Percentiles rank a stretch among this genome's conserved stretches.
Conservation (phyloP, 2,888 invertebrate genomes). For the Leistus spinibarbis region DNA sequence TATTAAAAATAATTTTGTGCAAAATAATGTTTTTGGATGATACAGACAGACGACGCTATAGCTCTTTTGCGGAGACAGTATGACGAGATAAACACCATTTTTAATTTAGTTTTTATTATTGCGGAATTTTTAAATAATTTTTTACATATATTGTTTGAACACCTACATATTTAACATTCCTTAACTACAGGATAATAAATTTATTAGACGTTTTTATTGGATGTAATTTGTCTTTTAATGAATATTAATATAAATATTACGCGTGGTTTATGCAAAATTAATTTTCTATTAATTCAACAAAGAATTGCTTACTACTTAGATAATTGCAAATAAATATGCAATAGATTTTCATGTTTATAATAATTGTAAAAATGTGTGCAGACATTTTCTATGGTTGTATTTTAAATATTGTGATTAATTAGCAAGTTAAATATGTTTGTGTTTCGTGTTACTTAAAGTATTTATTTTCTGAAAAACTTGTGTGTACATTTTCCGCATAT, state of each 20-base stretch:
- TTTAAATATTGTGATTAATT: constrained; percentile 11
- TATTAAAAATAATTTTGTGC: too few relatives aligned
- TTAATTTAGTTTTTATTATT: not conserved
- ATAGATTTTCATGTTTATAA: not conserved
- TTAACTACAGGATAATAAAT: constrained; percentile 18
- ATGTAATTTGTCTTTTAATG: constrained; percentile 27
- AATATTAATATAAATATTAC: constrained; percentile 17
- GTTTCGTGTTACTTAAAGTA: not conserved
- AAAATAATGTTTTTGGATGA: too few relatives aligned
- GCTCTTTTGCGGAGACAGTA: too few relatives aligned
- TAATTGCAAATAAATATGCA: not conserved
- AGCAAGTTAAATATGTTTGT: constrained; percentile 17
- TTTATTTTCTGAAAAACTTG: not conserved
- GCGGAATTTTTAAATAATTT: not conserved
- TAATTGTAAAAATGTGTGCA: not conserved
- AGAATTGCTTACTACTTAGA: not conserved
- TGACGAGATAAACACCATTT: too few relatives aligned
- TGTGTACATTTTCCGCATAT: not conserved
- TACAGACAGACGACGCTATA: too few relatives aligned
- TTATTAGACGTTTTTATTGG: constrained; percentile 25
- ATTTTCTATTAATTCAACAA: constrained; percentile 9
- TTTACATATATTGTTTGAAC: constrained; percentile 1
- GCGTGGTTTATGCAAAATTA: constrained; percentile 8
- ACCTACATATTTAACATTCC: not conserved
- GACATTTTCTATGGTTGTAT: constrained; percentile 1